Evolutionary conservation across 1,140 invertebrate genomes (phyloP).

Genomic region (Carposina sasakii): DNA sequence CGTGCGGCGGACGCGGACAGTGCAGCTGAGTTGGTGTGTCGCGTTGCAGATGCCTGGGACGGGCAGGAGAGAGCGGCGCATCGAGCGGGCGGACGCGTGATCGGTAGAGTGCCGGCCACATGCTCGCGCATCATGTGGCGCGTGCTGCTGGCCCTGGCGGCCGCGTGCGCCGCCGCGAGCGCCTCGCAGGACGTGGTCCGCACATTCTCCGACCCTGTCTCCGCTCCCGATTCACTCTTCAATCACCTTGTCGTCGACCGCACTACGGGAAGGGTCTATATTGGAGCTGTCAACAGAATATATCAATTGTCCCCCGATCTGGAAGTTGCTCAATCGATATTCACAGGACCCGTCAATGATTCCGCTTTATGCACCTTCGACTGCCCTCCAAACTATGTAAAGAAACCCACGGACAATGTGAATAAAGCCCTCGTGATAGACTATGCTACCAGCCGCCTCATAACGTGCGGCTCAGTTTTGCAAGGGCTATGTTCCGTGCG

Average conservation of each 20-base stretch:
- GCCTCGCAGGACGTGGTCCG: conserved; percentile 76
- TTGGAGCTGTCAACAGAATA: conserved; percentile 94
- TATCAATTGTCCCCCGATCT: conserved; percentile 94
- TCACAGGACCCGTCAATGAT: conserved; percentile 93
- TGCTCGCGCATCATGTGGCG: conserved; percentile 66
- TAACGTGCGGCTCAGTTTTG: conserved; percentile 93
- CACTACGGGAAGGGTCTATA: conserved; percentile 91
- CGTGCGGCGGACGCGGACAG: conserved; percentile 34
- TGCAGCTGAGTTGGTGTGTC: conserved; percentile 61
- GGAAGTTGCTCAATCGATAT: conserved; percentile 81
- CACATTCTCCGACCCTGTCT: conserved; percentile 76
- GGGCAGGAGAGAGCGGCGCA: conserved; percentile 40
- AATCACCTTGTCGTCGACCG: conserved; percentile 94
- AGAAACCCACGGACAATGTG: conserved; percentile 88
- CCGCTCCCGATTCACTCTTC: conserved; percentile 73
- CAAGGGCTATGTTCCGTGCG: conserved; percentile 93
- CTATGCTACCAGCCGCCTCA: conserved; percentile 90
- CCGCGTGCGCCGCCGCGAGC: conserved; percentile 61
- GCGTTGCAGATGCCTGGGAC: conserved; percentile 59
- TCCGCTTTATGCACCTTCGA: conserved; percentile 92
- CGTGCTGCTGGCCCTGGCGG: conserved; percentile 67
- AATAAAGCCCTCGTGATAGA: conserved; percentile 98
- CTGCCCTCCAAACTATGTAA: conserved; percentile 81
- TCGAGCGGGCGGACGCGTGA: conserved; percentile 46
- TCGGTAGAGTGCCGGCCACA: conserved; percentile 56